phyloP scores from a whole-genome alignment of 2,113 vertebrate genomes.

The Microcebus griseorufus region DNA sequence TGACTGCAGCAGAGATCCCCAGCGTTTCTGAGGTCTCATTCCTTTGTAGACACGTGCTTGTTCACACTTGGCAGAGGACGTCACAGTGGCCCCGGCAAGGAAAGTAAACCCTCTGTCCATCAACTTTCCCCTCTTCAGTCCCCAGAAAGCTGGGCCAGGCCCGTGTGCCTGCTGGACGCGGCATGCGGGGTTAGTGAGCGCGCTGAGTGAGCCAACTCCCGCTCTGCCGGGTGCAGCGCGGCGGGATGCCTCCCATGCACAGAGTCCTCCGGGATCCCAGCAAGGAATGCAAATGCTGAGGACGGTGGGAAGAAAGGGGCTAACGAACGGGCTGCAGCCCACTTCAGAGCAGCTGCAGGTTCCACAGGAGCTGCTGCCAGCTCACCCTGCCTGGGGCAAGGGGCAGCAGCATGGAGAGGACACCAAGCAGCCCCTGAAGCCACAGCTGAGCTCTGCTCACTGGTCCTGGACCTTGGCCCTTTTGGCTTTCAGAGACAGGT shows the following conservation, averaged over 20 bases:
- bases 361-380: constrained; percentile 39
- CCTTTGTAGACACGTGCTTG: background rate
- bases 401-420: background rate
- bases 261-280: constrained; percentile 75
- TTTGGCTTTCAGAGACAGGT: constrained; percentile 88
- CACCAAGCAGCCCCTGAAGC: background rate
- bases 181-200: constrained; percentile 67
- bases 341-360: constrained; percentile 58
- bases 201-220: constrained; percentile 66
- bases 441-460: constrained; percentile 61
- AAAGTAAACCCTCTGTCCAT: constrained; percentile 48
- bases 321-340: constrained; percentile 68
- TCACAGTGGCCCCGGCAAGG: constrained; percentile 40
- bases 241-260: constrained; percentile 62
- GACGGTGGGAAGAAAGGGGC: constrained; percentile 55
- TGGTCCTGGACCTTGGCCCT: constrained; percentile 87
- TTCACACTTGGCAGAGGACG: constrained; percentile 35
- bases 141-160: constrained; percentile 51
- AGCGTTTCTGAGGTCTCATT: background rate
- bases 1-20: constrained; percentile 53
- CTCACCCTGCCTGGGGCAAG: background rate
- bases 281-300: constrained; percentile 71
- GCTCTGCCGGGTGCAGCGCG: background rate
- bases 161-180: constrained; percentile 46
- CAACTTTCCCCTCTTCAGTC: constrained; percentile 13